These are phyloP conservation scores for Diarsia brunnea DNA, from an alignment of 2,888 invertebrate genomes.

Conservation along the genomic window DNA sequence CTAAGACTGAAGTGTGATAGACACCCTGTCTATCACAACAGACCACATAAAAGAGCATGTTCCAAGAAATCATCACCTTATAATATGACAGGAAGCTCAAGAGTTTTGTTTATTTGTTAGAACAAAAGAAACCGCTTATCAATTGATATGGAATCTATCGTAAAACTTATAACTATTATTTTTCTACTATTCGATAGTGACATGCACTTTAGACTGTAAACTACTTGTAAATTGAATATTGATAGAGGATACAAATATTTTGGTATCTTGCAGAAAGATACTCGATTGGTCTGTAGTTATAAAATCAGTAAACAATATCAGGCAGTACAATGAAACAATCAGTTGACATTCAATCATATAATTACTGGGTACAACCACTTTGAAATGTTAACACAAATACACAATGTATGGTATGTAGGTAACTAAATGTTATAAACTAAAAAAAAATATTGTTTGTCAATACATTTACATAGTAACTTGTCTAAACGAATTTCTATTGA, in stretches of 20 bases:
- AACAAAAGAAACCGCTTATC: conserved; percentile 35
- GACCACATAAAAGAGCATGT: not conserved
- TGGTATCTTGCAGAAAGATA: not conserved
- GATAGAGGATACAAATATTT: not conserved
- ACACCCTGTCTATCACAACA: not conserved
- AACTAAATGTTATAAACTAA: not conserved
- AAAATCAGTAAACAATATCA: not conserved
- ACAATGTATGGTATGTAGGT: not conserved
- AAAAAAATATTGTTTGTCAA: not conserved
- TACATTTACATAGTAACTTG: conserved; percentile 22
- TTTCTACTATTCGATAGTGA: conserved; percentile 9
- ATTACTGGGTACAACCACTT: conserved; percentile 28
- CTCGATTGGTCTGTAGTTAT: not conserved
- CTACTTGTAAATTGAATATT: not conserved
- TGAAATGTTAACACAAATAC: not conserved
- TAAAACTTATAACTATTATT: conserved; percentile 19
- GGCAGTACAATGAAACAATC: conserved; percentile 13
- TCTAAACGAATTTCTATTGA: conserved; percentile 12
- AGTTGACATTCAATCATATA: conserved; percentile 19
- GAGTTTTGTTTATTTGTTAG: conserved; percentile 36
- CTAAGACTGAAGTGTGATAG: not conserved
- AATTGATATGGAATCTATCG: conserved; percentile 1
- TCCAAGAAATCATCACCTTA: conserved; percentile 26
- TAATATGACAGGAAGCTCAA: conserved; percentile 11
- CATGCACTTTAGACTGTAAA: not conserved